These are phyloP conservation scores for Colletes gigas DNA, from an alignment of 1,140 invertebrate genomes.

Conservation along the genomic window DNA sequence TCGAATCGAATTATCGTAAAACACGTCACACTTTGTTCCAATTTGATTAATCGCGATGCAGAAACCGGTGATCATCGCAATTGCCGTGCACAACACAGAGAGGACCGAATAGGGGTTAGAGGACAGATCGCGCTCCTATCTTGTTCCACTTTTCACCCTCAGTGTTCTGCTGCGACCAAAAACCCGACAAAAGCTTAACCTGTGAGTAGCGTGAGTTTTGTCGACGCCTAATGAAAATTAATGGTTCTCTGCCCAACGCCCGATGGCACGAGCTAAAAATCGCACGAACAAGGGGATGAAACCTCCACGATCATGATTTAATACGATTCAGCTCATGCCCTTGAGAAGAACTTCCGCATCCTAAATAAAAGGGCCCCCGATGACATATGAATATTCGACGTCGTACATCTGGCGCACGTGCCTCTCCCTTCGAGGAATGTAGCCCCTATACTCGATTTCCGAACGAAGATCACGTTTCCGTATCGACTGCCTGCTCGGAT, in stretches of 20 bases:
- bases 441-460: slow-evolving; percentile 7
- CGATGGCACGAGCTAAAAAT: slow-evolving; percentile 1
- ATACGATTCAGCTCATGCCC: slow-evolving; percentile 34
- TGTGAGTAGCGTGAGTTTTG: slow-evolving; percentile 33
- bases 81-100: neutral
- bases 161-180: neutral
- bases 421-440: neutral
- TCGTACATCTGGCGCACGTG: slow-evolving; percentile 4
- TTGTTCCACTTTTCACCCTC: neutral
- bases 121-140: no score
- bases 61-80: neutral
- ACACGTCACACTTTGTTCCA: neutral
- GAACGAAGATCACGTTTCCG: slow-evolving; percentile 25
- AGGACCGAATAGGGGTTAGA: neutral
- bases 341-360: neutral
- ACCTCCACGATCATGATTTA: slow-evolving; percentile 58
- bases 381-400: slow-evolving; percentile 50
- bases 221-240: slow-evolving; percentile 69
- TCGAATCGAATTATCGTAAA: neutral
- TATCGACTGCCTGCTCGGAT: neutral
- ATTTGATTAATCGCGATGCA: neutral
- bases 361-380: slow-evolving; percentile 35
- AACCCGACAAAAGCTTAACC: neutral
- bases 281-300: neutral
- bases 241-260: slow-evolving; percentile 40